Conservation (phyloP, 2,888 invertebrate genomes). For the Mactromeris polynyma region DNA sequence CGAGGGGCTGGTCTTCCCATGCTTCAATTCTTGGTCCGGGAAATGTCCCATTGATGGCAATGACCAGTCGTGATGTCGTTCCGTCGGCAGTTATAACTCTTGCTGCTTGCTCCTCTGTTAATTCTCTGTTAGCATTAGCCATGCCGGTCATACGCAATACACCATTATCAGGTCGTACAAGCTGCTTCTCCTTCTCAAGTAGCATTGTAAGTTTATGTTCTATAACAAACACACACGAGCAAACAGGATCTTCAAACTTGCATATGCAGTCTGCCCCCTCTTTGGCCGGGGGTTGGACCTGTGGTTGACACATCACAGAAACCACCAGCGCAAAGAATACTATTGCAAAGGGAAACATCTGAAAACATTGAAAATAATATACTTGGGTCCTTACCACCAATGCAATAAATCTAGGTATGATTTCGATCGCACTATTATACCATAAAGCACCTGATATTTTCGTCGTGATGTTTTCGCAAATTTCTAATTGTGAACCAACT, state of each 20-base stretch:
- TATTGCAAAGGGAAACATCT: not conserved
- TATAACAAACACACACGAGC: slow-evolving; percentile 59
- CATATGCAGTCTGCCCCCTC: slow-evolving; percentile 31
- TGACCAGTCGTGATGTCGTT: slow-evolving; percentile 64
- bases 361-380: not conserved
- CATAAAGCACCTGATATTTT: no score
- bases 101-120: slow-evolving; percentile 31
- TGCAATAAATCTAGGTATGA: no score
- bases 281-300: not conserved
- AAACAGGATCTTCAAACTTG: slow-evolving; percentile 32
- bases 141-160: slow-evolving; percentile 8
- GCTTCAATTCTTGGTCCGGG: slow-evolving; percentile 78
- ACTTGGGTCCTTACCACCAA: no score
- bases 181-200: slow-evolving; percentile 29
- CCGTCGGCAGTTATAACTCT: slow-evolving; percentile 76
- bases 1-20: slow-evolving; percentile 68
- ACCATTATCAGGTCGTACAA: slow-evolving; percentile 49
- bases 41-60: slow-evolving; percentile 73
- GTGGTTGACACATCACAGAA: not conserved
- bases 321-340: not conserved
- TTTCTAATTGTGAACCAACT: no score
- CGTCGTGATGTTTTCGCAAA: no score
- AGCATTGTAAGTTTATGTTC: slow-evolving; percentile 67
- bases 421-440: no score
- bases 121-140: not conserved